Evolutionary conservation across 2,888 invertebrate species (phyloP).

Genomic region (Trypoxylon attenuatum): DNA sequence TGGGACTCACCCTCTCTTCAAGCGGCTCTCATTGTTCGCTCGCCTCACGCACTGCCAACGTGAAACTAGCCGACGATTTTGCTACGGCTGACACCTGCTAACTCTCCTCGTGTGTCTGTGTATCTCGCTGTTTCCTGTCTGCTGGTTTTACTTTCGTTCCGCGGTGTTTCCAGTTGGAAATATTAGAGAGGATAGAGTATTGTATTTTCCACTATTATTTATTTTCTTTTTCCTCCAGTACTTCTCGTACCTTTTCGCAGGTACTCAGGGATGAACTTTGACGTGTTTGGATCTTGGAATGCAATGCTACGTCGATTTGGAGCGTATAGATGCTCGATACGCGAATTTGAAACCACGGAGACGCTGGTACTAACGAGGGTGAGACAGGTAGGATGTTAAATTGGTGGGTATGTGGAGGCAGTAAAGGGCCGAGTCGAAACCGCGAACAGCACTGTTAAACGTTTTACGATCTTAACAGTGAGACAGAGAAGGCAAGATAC

Average conservation of each 20-base stretch:
- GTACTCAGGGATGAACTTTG: too few species aligned
- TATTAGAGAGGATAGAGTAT: too few species aligned
- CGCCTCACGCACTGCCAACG: constrained; percentile 68
- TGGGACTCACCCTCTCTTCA: constrained; percentile 50
- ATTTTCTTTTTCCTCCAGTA: background rate
- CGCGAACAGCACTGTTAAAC: constrained; percentile 2
- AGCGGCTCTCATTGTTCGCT: constrained; percentile 65
- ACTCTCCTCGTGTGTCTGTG: constrained; percentile 19
- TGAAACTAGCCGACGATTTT: constrained; percentile 68
- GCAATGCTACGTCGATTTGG: background rate
- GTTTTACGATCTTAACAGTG: constrained; percentile 17
- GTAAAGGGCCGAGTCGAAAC: background rate
- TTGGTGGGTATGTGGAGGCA: constrained; percentile 2
- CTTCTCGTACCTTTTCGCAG: too few species aligned
- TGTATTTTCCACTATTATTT: background rate
- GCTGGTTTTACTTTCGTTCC: background rate
- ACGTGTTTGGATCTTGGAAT: too few species aligned
- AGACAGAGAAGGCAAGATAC: background rate
- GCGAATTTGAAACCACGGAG: too few species aligned
- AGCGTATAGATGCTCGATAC: background rate
- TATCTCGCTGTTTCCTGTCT: background rate
- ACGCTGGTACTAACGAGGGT: constrained; percentile 27
- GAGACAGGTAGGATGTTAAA: constrained; percentile 30
- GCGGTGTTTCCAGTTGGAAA: too few species aligned
- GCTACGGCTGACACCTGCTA: constrained; percentile 62